Base-by-base conservation (phyloP, 2,797 vertebrate genomes). In the Dromococcyx pavoninus region DNA sequence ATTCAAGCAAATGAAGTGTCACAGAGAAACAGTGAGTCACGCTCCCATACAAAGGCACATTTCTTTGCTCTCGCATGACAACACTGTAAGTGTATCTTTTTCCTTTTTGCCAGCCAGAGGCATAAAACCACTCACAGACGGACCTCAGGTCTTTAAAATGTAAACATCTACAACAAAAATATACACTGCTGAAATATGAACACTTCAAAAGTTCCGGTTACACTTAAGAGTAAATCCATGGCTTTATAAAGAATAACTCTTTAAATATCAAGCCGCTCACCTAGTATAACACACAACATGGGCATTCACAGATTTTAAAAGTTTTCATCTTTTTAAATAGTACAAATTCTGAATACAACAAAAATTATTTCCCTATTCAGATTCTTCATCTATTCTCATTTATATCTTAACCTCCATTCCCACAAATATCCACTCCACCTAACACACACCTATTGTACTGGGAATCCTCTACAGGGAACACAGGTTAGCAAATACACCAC, bases 1-100 rank as follows among this genome's bases (percentile, higher is more conserved):
- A 88, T 95, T 86, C 62, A 78, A 93, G 80, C 56, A 82, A 89
- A 93, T 53, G 66, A 90, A 94, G 89, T 41, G 94, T 88, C 88
- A 12, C 89, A 25, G 39, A 95, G 89, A 91, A 97, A 94, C 2
- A 91, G 77, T 96, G 95, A 97, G 83, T 96, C 96, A 95, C 6
- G 0, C 73, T 87, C 71, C 82, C 2, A 4, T 65, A 96, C 93
- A 97, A 94, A 96, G 91, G 83, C 91, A 91, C 93, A 85, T n/a
- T 97, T 94, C 93, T 97, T 94, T 10, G 54, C 91, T 94, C 67
- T 91, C 43, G 93, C 95, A 94, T 95, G 95, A 96, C 93, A 95
- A 46, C 94, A 96, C 70, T 69, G 5, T 54, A 86, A 79, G 89
- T 71, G 62, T 90, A 91, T 96, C 95, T 93, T 94, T 96, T 96